Evolutionary conservation across 2,888 invertebrate species (phyloP).

Genomic region (Ormyrus thymus): DNA sequence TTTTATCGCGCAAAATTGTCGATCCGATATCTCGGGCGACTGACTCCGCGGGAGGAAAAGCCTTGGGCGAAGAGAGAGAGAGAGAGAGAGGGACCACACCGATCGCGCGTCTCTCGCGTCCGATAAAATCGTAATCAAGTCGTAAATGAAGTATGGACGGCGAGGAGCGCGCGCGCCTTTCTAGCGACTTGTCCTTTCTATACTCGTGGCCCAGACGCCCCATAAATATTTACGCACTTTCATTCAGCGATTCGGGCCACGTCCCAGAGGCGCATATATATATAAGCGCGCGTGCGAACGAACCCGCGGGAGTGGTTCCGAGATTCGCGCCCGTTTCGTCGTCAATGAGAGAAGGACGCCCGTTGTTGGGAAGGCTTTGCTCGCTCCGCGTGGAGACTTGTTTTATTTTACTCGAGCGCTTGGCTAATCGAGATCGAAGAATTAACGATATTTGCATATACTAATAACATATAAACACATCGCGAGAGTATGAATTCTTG

Average conservation of each 20-base stretch:
- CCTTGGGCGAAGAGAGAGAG: neutral
- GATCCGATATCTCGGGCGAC: too few species aligned
- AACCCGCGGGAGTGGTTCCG: neutral
- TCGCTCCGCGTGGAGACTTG: too few species aligned
- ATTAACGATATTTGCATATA: too few species aligned
- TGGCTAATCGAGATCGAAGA: too few species aligned
- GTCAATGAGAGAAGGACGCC: too few species aligned
- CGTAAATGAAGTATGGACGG: constrained; percentile 58
- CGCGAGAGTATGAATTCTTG: too few species aligned
- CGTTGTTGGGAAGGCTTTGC: too few species aligned
- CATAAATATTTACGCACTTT: constrained; percentile 28
- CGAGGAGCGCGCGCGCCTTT: neutral
- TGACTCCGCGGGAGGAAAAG: too few species aligned
- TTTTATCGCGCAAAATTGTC: neutral
- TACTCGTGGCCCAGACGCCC: neutral
- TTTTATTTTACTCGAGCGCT: too few species aligned
- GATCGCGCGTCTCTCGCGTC: neutral
- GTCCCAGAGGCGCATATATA: neutral
- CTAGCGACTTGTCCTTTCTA: neutral
- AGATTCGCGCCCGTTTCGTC: neutral
- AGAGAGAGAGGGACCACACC: neutral
- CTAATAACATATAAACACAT: too few species aligned
- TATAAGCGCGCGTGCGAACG: neutral
- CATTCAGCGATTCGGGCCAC: constrained; percentile 1
- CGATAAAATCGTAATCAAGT: constrained; percentile 64